A percentile compares a stretch with the other conserved stretches of the same genome.
These are phyloP conservation scores for Hormaphis cornu DNA, from an alignment of 1,140 invertebrate species.

Conservation along the genomic window DNA sequence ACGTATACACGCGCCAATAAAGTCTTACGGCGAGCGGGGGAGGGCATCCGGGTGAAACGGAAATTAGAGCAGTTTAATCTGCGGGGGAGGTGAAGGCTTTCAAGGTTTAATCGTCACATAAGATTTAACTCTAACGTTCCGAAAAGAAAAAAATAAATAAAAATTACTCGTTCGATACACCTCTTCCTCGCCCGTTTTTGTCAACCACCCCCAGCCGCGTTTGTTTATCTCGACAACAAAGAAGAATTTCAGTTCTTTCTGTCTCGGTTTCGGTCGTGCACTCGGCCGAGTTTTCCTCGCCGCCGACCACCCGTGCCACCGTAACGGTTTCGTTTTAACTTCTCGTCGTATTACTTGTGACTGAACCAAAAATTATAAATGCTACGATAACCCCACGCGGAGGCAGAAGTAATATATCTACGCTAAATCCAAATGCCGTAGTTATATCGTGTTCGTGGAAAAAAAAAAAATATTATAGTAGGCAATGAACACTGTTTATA, in stretches of 20 bases:
- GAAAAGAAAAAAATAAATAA: too few relatives aligned
- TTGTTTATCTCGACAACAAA: conserved; percentile 11
- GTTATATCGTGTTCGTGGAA: too few relatives aligned
- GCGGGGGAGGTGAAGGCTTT: not conserved
- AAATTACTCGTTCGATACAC: not conserved
- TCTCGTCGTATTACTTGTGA: too few relatives aligned
- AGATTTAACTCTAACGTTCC: conserved; percentile 5
- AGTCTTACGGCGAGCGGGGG: not conserved
- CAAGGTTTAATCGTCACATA: conserved; percentile 26
- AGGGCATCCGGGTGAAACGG: conserved; percentile 7
- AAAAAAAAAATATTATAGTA: too few relatives aligned
- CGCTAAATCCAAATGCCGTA: too few relatives aligned
- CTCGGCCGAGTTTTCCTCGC: not conserved
- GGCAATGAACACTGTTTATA: too few relatives aligned
- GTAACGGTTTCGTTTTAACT: not conserved
- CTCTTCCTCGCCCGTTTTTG: conserved; percentile 7
- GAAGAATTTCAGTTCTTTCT: conserved; percentile 17
- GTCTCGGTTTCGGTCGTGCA: conserved; percentile 14
- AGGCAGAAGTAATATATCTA: too few relatives aligned
- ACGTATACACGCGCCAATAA: conserved; percentile 1
- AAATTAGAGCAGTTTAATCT: conserved; percentile 29
- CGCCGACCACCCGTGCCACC: not conserved
- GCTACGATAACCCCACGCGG: too few relatives aligned
- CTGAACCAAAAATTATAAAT: too few relatives aligned
- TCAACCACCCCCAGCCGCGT: not conserved